These are phyloP conservation scores for Sialia sialis DNA, from an alignment of 2,113 vertebrate species.

Conservation along the genomic window DNA sequence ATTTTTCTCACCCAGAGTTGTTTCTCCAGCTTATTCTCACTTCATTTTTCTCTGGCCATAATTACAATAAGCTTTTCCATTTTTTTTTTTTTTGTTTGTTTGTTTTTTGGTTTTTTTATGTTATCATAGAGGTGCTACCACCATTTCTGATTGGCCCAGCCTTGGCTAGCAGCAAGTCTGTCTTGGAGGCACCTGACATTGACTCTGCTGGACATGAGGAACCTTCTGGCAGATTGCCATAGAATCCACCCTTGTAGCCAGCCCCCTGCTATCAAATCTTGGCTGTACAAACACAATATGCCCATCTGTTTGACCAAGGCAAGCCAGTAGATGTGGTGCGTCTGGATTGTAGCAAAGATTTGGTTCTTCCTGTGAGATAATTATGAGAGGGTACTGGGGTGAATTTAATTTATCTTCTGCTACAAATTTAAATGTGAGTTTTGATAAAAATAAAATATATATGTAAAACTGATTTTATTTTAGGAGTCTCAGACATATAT, in stretches of 20 bases:
- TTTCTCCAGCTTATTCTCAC: neutral
- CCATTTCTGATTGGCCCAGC: neutral
- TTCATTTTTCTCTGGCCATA: neutral
- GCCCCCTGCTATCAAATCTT: neutral
- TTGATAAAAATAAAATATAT: neutral
- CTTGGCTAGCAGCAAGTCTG: rapidly evolving
- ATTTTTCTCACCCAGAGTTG: neutral
- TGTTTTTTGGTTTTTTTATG: neutral
- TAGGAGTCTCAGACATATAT: neutral
- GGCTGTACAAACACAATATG: too few species aligned
- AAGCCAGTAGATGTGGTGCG: neutral
- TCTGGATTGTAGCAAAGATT: neutral
- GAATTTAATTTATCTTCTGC: neutral
- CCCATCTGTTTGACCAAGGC: neutral
- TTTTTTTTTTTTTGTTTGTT: neutral
- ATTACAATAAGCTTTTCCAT: neutral
- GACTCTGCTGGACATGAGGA: neutral
- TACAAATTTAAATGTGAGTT: neutral
- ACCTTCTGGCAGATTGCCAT: neutral
- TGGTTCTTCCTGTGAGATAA: neutral
- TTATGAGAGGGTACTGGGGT: neutral
- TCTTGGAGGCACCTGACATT: neutral
- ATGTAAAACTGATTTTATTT: slow-evolving; percentile 8
- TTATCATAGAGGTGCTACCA: neutral
- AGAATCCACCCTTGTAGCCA: neutral